Percentiles rank a stretch among this genome's conserved stretches.
These are phyloP conservation scores for Liparis tanakae DNA, from an alignment of 2,797 vertebrate species.

Conservation along the genomic window DNA sequence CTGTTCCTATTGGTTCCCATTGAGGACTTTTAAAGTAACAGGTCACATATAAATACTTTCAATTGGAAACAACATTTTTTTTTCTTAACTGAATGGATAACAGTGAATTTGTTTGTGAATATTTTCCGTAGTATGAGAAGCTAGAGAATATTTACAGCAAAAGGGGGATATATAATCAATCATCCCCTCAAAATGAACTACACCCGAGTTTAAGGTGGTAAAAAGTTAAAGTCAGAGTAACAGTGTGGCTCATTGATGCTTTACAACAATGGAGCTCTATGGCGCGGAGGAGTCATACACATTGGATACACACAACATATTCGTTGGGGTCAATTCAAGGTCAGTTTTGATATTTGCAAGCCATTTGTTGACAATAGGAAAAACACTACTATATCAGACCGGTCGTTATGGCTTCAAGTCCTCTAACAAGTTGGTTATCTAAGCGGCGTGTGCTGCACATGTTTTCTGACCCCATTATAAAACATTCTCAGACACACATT, in stretches of 20 bases:
- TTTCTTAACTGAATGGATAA: not conserved
- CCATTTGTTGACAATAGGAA: conserved; percentile 19
- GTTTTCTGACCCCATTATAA: conserved; percentile 36
- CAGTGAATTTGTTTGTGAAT: not conserved
- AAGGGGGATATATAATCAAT: too few relatives aligned
- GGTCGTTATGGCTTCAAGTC: not conserved
- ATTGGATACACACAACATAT: not conserved
- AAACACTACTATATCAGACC: conserved; percentile 3
- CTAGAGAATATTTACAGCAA: not conserved
- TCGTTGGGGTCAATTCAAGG: not conserved
- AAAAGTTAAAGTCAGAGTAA: not conserved
- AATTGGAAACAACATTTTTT: not conserved
- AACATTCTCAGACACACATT: conserved; percentile 20
- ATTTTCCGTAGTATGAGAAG: not conserved
- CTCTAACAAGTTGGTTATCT: not conserved
- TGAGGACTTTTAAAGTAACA: not conserved
- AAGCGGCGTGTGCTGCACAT: not conserved
- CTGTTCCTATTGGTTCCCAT: not conserved
- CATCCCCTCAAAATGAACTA: not conserved
- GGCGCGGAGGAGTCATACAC: not conserved
- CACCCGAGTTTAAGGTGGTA: not conserved
- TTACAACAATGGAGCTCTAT: not conserved
- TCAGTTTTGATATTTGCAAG: not conserved
- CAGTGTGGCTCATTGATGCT: not conserved
- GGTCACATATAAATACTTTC: not conserved